Percentiles rank a stretch among this genome's conserved stretches.
phyloP scores from a whole-genome alignment of 2,797 vertebrate genomes.

The Lutjanus argentimaculatus region DNA sequence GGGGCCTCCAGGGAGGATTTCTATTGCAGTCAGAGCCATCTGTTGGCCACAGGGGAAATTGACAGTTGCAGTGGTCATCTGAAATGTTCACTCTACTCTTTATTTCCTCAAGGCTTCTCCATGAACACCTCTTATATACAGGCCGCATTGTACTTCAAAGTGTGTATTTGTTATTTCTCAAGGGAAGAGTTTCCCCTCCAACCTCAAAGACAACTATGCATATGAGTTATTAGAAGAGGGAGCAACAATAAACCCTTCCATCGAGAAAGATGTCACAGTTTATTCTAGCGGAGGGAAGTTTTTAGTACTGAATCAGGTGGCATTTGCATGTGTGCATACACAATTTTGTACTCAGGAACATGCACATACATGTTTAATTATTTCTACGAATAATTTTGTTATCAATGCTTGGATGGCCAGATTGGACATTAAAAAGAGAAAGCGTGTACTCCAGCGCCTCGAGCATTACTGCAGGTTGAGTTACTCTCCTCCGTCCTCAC shows the following conservation, averaged over 20 bases:
- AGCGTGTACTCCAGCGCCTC: neutral
- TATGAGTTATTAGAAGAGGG: conserved; percentile 30
- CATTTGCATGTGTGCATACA: conserved; percentile 8
- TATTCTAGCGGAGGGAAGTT: neutral
- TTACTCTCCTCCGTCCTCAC: neutral
- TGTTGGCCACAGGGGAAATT: conserved; percentile 57
- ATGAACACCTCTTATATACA: conserved; percentile 36
- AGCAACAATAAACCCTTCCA: conserved; percentile 23
- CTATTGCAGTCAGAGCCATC: conserved; percentile 43
- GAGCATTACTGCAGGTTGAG: conserved; percentile 6
- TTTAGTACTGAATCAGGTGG: conserved; percentile 15
- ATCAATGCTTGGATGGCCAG: conserved; percentile 26
- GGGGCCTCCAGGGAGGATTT: conserved; percentile 25
- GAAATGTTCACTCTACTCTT: conserved; percentile 38
- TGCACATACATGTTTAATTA: conserved; percentile 23
- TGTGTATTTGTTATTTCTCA: conserved; percentile 32
- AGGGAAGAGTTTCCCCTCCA: conserved; percentile 28
- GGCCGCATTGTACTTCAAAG: conserved; percentile 21
- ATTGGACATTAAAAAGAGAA: conserved; percentile 50
- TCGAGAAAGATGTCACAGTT: neutral
- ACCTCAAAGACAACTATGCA: conserved; percentile 27
- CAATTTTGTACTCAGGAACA: conserved; percentile 2
- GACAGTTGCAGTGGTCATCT: conserved; percentile 64
- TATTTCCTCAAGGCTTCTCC: conserved; percentile 47
- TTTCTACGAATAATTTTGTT: conserved; percentile 12